Percentiles rank a stretch among this genome's conserved stretches.
Conservation (phyloP, 2,888 invertebrate genomes). For the Aelia acuminata region DNA sequence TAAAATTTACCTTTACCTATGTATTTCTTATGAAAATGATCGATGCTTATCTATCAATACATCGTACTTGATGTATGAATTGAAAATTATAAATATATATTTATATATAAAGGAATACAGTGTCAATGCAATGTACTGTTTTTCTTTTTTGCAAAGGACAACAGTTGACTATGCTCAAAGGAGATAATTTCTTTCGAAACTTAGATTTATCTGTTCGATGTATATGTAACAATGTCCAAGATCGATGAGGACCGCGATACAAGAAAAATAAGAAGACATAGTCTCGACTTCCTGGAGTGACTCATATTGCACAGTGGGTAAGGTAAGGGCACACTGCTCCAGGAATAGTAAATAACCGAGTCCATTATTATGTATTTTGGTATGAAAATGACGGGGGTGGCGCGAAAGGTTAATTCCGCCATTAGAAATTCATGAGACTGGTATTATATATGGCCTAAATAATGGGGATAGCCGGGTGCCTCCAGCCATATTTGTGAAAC, state of each 20-base stretch:
- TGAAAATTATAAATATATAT: no score
- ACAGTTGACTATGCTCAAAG: background rate
- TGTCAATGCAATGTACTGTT: background rate
- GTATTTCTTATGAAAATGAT: no score
- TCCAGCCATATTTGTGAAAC: background rate
- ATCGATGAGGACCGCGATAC: background rate
- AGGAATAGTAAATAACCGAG: background rate
- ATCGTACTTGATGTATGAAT: no score
- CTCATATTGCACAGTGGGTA: background rate
- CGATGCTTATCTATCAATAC: no score
- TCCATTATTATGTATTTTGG: background rate
- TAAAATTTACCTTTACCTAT: no score
- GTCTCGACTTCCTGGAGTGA: background rate
- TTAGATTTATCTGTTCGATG: background rate
- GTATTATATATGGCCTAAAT: conserved; percentile 9
- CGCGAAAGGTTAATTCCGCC: conserved; percentile 42
- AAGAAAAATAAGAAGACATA: background rate
- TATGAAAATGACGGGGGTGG: conserved; percentile 7
- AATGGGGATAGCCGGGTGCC: background rate
- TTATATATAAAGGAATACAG: no score
- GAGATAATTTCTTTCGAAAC: background rate
- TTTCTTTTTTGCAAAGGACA: background rate
- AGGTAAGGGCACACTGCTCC: background rate
- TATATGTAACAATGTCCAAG: conserved; percentile 6
- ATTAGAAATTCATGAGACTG: conserved; percentile 36